Conservation (phyloP, 53 echinoderm and acorn worm species). For the Actinopyga echinites region DNA sequence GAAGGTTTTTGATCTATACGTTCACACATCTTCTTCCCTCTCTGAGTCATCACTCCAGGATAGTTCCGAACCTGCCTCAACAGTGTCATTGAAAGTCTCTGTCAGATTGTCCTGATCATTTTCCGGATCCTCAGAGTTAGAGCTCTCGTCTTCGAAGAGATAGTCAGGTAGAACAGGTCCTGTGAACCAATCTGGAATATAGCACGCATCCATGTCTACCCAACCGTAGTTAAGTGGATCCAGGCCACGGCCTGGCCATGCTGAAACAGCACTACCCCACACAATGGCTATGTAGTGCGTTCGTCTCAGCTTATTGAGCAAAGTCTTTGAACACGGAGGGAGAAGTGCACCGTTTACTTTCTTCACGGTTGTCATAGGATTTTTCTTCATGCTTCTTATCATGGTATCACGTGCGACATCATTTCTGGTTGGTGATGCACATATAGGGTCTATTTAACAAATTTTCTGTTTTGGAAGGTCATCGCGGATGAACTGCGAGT, state of each 20-base stretch:
- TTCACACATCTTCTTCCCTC: constrained; percentile 12
- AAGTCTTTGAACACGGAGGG: constrained; percentile 52
- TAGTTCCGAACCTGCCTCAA: neutral
- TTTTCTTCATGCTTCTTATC: constrained; percentile 41
- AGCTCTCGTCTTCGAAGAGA: neutral
- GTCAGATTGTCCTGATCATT: neutral
- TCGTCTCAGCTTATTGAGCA: constrained; percentile 13
- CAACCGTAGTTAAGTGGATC: constrained; percentile 24
- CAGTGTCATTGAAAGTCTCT: neutral
- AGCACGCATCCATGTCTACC: neutral
- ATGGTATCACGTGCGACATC: constrained; percentile 65
- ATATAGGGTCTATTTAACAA: constrained; percentile 57
- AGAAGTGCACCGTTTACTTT: constrained; percentile 55
- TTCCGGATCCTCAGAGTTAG: neutral
- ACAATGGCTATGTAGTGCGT: constrained; percentile 38
- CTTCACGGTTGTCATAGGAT: too few species aligned
- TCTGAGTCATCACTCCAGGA: constrained; percentile 43
- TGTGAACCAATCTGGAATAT: constrained; percentile 14
- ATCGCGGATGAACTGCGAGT: constrained; percentile 42
- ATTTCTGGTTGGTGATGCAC: constrained; percentile 43
- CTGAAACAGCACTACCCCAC: constrained; percentile 43
- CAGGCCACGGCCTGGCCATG: constrained; percentile 30
- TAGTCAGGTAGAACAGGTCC: constrained; percentile 30
- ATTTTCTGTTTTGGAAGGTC: constrained; percentile 57
- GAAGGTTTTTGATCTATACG: neutral